phyloP scores from a whole-genome alignment of 2,797 vertebrate genomes.

The Melanotaenia maccullochi region DNA sequence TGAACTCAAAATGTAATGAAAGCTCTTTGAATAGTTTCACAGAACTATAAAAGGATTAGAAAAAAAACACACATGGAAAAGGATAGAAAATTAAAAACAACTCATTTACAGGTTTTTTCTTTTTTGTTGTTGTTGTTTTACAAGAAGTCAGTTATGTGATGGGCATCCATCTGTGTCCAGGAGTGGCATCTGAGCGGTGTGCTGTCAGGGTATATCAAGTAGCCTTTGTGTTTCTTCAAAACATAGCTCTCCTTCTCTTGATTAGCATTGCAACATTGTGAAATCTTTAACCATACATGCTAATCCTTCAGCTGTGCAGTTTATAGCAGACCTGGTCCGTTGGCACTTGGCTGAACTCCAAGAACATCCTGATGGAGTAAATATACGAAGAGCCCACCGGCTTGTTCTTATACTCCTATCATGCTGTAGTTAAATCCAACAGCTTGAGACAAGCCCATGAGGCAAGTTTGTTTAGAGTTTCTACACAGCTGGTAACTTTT shows the following conservation, averaged over 20 bases:
- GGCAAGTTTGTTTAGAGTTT: constrained; percentile 18
- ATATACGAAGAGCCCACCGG: constrained; percentile 15
- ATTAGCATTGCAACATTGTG: neutral
- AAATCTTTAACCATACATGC: neutral
- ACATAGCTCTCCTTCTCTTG: neutral
- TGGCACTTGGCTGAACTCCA: constrained; percentile 3
- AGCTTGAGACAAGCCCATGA: constrained; percentile 1
- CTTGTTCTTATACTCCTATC: constrained; percentile 8
- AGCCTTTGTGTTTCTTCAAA: neutral
- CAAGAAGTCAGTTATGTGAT: neutral
- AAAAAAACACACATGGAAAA: constrained; percentile 10
- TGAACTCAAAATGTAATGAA: neutral
- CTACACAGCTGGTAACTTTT: too few relatives aligned
- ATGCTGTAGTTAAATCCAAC: constrained; percentile 6
- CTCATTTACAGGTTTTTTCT: neutral
- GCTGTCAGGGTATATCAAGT: constrained; percentile 12
- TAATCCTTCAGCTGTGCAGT: neutral
- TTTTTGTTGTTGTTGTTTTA: neutral
- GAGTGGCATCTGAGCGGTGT: neutral
- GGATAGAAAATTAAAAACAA: constrained; percentile 7
- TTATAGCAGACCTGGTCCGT: neutral
- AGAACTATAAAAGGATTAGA: neutral
- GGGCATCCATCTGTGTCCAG: constrained; percentile 13
- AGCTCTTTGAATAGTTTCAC: neutral
- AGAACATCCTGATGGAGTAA: neutral